These are phyloP conservation scores for Drosophila bocki DNA, from an alignment of 1,140 invertebrate species.

Conservation along the genomic window DNA sequence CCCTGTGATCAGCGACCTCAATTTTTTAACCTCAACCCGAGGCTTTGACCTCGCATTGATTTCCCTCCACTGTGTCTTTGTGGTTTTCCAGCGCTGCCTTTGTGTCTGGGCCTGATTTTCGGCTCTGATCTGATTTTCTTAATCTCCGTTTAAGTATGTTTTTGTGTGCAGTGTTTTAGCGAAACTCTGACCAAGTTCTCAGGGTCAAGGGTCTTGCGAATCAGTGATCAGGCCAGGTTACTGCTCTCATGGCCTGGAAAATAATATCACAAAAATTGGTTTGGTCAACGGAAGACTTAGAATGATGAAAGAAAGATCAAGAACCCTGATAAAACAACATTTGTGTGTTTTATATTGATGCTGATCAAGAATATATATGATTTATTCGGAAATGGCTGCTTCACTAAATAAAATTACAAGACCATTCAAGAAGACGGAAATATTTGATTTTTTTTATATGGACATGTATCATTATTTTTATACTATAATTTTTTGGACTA, in stretches of 20 bases:
- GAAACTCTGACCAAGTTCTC: background rate
- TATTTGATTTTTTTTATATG: no score
- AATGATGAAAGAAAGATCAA: background rate
- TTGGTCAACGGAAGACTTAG: background rate
- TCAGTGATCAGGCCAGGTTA: no score
- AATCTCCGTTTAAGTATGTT: constrained; percentile 22
- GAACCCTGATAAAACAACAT: no score
- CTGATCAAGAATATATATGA: no score
- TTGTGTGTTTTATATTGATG: no score
- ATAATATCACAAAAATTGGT: background rate
- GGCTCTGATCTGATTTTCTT: constrained; percentile 53
- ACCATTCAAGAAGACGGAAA: no score
- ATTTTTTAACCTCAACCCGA: constrained; percentile 17
- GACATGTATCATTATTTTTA: no score
- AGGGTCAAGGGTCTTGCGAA: background rate
- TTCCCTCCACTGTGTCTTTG: constrained; percentile 7
- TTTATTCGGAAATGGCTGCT: no score
- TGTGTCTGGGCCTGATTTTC: constrained; percentile 23
- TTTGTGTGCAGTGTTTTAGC: constrained; percentile 17
- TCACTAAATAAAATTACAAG: no score
- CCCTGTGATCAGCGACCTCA: constrained; percentile 8
- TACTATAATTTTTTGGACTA: no score
- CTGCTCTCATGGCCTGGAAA: no score
- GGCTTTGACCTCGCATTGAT: constrained; percentile 34
- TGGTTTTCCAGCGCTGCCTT: constrained; percentile 36